A percentile compares a stretch with the other conserved stretches of the same genome.
These are phyloP conservation scores for Lates japonicus DNA, from an alignment of 2,797 vertebrate genomes.

Conservation along the genomic window DNA sequence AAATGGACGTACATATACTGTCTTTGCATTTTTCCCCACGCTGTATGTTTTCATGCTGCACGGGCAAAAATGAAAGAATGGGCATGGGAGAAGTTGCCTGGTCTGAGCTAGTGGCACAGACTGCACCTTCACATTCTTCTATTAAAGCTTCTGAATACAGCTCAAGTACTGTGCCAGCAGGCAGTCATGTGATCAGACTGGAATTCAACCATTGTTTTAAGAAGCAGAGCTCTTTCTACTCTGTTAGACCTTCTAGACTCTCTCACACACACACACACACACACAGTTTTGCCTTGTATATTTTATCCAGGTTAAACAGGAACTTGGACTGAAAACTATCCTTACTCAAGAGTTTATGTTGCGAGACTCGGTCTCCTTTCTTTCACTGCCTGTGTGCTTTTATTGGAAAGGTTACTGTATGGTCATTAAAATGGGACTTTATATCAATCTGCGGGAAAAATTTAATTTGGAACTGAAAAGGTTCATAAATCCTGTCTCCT, in stretches of 20 bases:
- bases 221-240: conserved; percentile 68
- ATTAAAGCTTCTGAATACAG: conserved; percentile 70
- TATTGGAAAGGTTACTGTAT: conserved; percentile 20
- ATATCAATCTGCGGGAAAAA: conserved; percentile 3
- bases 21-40: background rate
- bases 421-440: conserved; percentile 18
- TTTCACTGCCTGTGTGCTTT: conserved; percentile 31
- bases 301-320: conserved; percentile 67
- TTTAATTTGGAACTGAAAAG: conserved; percentile 10
- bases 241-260: conserved; percentile 43
- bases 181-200: conserved; percentile 82
- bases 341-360: conserved; percentile 47
- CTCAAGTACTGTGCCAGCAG: conserved; percentile 72
- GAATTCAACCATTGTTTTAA: conserved; percentile 85
- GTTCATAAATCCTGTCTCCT: conserved; percentile 1
- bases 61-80: conserved; percentile 20
- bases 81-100: conserved; percentile 23
- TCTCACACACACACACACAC: conserved; percentile 19
- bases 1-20: background rate
- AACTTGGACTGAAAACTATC: conserved; percentile 61
- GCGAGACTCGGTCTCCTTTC: conserved; percentile 32
- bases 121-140: conserved; percentile 73
- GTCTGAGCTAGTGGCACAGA: conserved; percentile 55
- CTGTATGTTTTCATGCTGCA: background rate
- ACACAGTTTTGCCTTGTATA: conserved; percentile 52